Percentiles rank a stretch among this genome's conserved stretches.
These are phyloP conservation scores for Sphaerophoria rueppellii DNA, from an alignment of 2,888 invertebrate species.

Conservation along the genomic window DNA sequence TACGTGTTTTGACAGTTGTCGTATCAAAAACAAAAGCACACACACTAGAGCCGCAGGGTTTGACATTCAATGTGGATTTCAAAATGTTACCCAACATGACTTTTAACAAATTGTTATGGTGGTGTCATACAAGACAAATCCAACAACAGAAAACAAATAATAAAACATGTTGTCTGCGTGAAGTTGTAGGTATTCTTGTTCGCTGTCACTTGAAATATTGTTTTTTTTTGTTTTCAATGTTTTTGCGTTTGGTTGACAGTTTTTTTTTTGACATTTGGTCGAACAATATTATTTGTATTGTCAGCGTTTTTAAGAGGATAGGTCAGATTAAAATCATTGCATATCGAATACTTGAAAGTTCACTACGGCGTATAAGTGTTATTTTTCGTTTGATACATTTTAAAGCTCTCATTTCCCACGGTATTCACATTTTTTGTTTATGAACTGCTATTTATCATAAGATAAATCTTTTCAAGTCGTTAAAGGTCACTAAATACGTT, in stretches of 20 bases:
- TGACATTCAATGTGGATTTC: conserved; percentile 47
- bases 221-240: background rate
- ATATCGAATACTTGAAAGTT: background rate
- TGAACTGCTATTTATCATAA: conserved; percentile 27
- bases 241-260: conserved; percentile 21
- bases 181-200: conserved; percentile 62
- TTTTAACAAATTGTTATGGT: conserved; percentile 56
- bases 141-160: conserved; percentile 1
- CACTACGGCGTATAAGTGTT: conserved; percentile 12
- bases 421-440: conserved; percentile 17
- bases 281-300: background rate
- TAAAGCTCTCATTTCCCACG: conserved; percentile 3
- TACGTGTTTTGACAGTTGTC: conserved; percentile 1
- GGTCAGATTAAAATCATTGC: no score
- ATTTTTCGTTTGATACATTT: background rate
- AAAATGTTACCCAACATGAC: conserved; percentile 60
- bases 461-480: conserved; percentile 23
- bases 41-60: background rate
- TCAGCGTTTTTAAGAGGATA: background rate
- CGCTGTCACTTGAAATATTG: conserved; percentile 41
- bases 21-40: conserved; percentile 10
- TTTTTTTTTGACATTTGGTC: conserved; percentile 39
- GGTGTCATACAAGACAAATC: conserved; percentile 34
- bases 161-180: conserved; percentile 33
- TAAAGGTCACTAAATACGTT: conserved; percentile 58